Base-by-base conservation (phyloP, 92 coral and sea anemone genomes). In the Porites lobata region DNA sequence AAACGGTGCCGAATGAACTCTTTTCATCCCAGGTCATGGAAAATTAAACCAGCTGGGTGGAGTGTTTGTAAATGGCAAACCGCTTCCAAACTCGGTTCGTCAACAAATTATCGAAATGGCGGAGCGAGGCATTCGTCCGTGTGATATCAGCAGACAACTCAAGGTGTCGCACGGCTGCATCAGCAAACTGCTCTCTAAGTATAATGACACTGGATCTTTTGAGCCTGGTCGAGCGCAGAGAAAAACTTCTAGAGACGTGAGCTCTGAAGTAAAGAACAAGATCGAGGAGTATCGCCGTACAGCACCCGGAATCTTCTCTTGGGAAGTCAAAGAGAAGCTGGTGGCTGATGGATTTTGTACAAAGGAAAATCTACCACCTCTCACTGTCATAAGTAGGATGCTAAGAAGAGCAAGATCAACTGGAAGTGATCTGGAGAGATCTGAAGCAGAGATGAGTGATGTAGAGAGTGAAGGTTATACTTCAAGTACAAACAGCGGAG, bases 101-200 rank as follows among this genome's bases (percentile, higher is more conserved):
- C 96, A 94, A 76, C 89, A 92, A 65, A 97, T 97, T 52, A 94
- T 97, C 57, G 97, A 95, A 58, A 84, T 98, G 94, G 99, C 99
- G 6, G 98, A 94, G 77, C 78, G 87, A 76, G 98, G 98, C n/a
- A 89, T 92, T 50, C 92, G 98, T 59, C 98, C 99, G 4, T 98
- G 99, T 53, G 99, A 98, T 59, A 98, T 98, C 82, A 98, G 99
- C 63, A 92, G 99, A 59, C 95, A 90, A 68, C 93, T 98, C 14
- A 93, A 98, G n/a, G 99, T 98, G 10, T 98, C 99, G 0, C 99
- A 98, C 75, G 99, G 99, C 10, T 98, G 99, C 74, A 96, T 98
- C 63, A 98, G 99, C 64, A 98, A 98, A 71, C 90, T 98, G 54
- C 89, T 98, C 19, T 93, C 99, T 9, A 94, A 96, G 66, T 98